Base-by-base conservation (phyloP, 2,113 vertebrate species). In the Mola mola region DNA sequence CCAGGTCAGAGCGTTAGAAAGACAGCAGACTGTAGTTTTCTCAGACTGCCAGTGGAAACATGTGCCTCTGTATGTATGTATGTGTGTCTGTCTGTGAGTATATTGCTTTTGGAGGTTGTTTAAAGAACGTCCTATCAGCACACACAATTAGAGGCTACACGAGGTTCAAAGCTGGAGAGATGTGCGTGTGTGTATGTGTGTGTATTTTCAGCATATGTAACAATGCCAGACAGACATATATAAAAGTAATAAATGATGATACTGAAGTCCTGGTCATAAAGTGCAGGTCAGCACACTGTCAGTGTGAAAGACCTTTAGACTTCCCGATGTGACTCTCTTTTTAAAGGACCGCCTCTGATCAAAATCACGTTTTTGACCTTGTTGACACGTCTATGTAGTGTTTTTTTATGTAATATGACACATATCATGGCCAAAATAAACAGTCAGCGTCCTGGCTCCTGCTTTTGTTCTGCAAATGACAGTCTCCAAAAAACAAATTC, bases 61-160 rank as follows among this genome's bases (percentile, higher is more conserved):
- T 38, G 68, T 24, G 33, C 47, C 57, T 25, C 41, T 33, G 42
- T 44, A 49, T 58, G 58, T 41, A 12, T 2, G 64, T 40, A 37
- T 38, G 64, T 29, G 55, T 37, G 68, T 21, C 26, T 15, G 37
- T 28, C 7, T 33, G 48, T 38, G 28, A 7, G 28, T 15, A 17
- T 71, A 66, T 81, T 86, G 82, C 69, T 77, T 77, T 75, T 73
- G 59, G 74, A 75, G 64, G 61, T 67, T 80, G 80, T 79, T 79
- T 76, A 79, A 81, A 83, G 78, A 77, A 83, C 69, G 73, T 53
- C n/a, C 41, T 76, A 84, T 84, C 48, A 59, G 64, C 46, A 36
- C 37, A 34, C 25, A 72, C 71, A 71, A 62, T 82, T 82, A 75
- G 40, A 68, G 25, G 46, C 52, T 63, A 36, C 70, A 53, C 19